Evolutionary conservation across 2,888 invertebrate genomes (phyloP).

Genomic region (Branchipolynoe longqiensis): DNA sequence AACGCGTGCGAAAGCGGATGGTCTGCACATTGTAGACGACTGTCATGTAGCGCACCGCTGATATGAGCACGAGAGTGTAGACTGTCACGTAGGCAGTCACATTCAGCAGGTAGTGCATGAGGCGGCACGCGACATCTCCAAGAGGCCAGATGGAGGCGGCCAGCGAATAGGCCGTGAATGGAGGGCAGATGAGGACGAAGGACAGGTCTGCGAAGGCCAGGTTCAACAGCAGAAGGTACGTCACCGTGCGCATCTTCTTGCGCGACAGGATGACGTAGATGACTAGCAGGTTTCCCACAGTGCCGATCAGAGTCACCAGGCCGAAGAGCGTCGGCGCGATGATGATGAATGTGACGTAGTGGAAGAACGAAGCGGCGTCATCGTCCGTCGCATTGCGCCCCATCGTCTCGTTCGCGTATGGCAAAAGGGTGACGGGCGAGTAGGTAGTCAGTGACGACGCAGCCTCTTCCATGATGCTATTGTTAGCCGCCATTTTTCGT

Average conservation of each 20-base stretch:
- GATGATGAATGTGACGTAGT: conserved; percentile 43
- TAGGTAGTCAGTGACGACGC: too few species aligned
- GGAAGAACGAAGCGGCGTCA: conserved; percentile 6
- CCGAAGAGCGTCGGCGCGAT: conserved; percentile 86
- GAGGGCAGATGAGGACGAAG: conserved; percentile 94
- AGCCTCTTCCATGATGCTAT: too few species aligned
- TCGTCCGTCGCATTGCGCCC: too few species aligned
- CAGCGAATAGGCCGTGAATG: conserved; percentile 89
- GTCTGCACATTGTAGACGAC: conserved; percentile 93
- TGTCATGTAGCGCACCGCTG: conserved; percentile 91
- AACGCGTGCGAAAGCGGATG: conserved; percentile 90
- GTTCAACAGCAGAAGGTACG: conserved; percentile 93
- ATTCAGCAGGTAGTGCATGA: conserved; percentile 93
- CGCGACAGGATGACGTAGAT: conserved; percentile 92
- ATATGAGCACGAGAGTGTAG: conserved; percentile 94
- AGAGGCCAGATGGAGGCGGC: conserved; percentile 89
- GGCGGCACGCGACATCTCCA: conserved; percentile 92
- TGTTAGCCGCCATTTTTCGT: too few species aligned
- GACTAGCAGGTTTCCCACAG: conserved; percentile 91
- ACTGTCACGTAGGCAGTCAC: conserved; percentile 95
- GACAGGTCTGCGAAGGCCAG: conserved; percentile 92
- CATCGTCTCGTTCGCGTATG: too few species aligned
- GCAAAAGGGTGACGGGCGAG: too few species aligned
- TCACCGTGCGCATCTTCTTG: conserved; percentile 92
- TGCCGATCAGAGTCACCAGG: conserved; percentile 90